Base-by-base conservation (phyloP, 2,888 invertebrate genomes). In the Agrilus mali region DNA sequence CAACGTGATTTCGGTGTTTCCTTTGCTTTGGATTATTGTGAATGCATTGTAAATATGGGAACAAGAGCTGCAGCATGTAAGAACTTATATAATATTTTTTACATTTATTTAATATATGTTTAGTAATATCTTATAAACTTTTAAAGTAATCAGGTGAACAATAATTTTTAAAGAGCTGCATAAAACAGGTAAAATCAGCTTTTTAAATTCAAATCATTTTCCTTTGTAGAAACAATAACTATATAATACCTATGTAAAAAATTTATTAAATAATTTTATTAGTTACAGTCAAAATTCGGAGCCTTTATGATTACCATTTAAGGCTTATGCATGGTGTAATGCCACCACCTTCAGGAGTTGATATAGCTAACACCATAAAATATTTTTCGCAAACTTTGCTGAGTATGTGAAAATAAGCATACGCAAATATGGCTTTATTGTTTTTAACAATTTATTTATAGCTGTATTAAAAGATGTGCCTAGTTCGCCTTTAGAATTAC, bases 271-370 rank as follows among this genome's bases (percentile, higher is more conserved):
- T 32, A 27, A 36, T 44, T 44, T 42, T 27, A 38, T 50, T 71
- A 97, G 96, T 97, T 75, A 93, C 95, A 61, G 90, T 96, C 56
- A 98, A 98, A 77, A 86, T 98, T 64, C 84, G 94, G 60, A 94
- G 88, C 66, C 80, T 98, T 54, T 90, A 94, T 70, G 98, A 98
- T 70, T 94, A 87, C 69, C 93, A 97, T 69, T 78, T 88, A 61
- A 82, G 96, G 53, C 77, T 95, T 54, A 79, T 88, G 66, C 90
- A 94, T 74, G 88, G 88, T 59, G 78, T 84, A 55, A 82, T 88
- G 65, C 94, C 97, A 47, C 77, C 87, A 55, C 97, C 97, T 34
- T 88, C 92, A 47, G 96, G 96, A 50, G 77, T 84, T 49, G 98
- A 98, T 68, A 90, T 98, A 67, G 93, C 94, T 50, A 95, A 93